Percentiles rank a stretch among this genome's conserved stretches.
Conservation (phyloP, 2,113 vertebrate species). For the Corythoichthys haematopterus region DNA sequence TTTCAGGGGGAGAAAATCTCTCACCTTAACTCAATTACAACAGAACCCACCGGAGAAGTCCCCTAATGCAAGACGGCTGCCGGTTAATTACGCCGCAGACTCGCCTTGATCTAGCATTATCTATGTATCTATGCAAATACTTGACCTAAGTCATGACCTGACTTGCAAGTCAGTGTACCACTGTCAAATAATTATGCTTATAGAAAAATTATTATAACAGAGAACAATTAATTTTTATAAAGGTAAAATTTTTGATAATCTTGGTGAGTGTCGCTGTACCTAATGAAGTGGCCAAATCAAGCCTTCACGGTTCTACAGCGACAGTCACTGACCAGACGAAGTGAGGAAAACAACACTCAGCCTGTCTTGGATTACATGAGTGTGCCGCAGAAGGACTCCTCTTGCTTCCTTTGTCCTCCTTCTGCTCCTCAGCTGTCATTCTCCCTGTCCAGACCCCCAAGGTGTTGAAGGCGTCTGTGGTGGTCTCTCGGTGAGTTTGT, state of each 20-base stretch:
- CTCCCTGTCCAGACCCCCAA: conserved; percentile 4
- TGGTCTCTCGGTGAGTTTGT: neutral
- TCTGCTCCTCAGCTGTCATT: conserved; percentile 4
- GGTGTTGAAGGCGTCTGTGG: neutral
- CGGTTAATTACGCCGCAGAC: too few species aligned
- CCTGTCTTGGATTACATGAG: neutral
- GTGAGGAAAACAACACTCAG: conserved; percentile 5
- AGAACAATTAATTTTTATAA: neutral
- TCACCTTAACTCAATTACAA: too few species aligned
- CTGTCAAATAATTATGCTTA: neutral
- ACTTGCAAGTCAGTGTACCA: neutral
- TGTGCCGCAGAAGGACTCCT: neutral
- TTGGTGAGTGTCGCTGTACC: neutral
- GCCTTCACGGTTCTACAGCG: neutral
- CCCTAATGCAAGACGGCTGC: too few species aligned
- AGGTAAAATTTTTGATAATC: neutral
- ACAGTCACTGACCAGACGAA: conserved; percentile 1
- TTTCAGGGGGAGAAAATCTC: too few species aligned
- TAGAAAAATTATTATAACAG: neutral
- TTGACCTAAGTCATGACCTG: too few species aligned
- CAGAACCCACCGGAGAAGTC: too few species aligned
- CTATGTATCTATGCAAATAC: too few species aligned
- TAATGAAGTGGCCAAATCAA: conserved; percentile 8
- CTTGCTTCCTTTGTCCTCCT: conserved; percentile 14
- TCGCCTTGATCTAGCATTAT: too few species aligned